These are phyloP conservation scores for Prionace glauca DNA, from an alignment of 2,797 vertebrate genomes.

Conservation along the genomic window DNA sequence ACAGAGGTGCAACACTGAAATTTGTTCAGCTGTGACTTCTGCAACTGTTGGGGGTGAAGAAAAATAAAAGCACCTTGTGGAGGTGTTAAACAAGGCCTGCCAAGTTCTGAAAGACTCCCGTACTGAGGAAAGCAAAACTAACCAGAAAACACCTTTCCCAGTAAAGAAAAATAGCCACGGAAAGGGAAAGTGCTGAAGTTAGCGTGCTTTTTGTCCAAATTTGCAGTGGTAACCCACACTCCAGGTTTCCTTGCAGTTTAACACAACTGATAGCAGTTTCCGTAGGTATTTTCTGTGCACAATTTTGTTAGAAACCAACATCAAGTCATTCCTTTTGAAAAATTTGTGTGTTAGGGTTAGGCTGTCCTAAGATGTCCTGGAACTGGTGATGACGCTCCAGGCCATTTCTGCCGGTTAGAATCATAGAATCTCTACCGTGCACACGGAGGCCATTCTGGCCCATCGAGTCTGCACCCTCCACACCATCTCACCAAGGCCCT, in stretches of 20 bases:
- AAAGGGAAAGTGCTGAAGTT: neutral
- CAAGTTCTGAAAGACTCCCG: neutral
- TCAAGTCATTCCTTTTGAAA: neutral
- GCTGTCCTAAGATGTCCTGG: neutral
- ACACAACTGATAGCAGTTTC: neutral
- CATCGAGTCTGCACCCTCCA: no score
- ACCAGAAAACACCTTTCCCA: neutral
- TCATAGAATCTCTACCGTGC: no score
- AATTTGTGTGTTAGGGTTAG: neutral
- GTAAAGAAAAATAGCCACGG: neutral
- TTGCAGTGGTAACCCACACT: neutral
- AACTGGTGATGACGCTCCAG: neutral
- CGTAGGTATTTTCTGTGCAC: neutral
- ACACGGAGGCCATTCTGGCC: no score
- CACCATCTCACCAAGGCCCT: no score
- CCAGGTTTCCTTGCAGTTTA: neutral
- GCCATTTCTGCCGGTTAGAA: no score
- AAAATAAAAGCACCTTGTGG: neutral
- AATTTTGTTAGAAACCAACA: neutral
- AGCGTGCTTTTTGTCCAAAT: neutral
- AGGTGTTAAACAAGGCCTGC: neutral
- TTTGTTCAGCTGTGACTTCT: conserved; percentile 16
- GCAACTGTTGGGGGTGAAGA: neutral
- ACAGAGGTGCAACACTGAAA: neutral
- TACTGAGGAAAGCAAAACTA: neutral